Conservation (phyloP, 2,113 vertebrate genomes). For the Mastomys natalensis region DNA sequence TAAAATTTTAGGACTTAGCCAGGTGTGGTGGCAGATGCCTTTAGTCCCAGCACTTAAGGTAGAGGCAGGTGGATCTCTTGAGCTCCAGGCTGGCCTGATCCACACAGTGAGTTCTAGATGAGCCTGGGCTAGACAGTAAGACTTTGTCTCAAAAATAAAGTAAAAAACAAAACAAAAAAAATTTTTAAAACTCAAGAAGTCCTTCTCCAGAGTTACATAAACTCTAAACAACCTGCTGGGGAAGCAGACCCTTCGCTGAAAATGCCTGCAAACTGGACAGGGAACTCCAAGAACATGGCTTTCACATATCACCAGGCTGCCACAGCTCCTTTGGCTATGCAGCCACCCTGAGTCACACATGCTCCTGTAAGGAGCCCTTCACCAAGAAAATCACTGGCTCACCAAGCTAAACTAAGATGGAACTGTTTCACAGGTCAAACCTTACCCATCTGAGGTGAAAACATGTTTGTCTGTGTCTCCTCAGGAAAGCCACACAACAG, state of each 20-base stretch:
- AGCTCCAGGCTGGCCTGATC: neutral
- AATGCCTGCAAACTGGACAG: too few relatives aligned
- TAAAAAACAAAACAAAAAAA: neutral
- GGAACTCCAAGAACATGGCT: too few relatives aligned
- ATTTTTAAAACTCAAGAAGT: neutral
- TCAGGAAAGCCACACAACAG: neutral
- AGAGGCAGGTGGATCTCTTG: neutral
- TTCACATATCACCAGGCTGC: neutral
- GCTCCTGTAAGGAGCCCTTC: neutral
- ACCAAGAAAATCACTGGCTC: neutral
- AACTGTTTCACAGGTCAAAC: too few relatives aligned
- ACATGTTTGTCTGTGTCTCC: neutral
- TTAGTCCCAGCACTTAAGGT: neutral
- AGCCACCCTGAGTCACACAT: neutral
- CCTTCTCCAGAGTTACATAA: neutral
- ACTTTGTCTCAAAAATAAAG: neutral
- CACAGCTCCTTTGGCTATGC: neutral
- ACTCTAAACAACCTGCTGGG: too few relatives aligned
- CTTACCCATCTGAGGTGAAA: neutral
- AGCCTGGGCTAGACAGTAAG: neutral
- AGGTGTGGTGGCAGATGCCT: neutral
- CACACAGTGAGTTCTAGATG: neutral
- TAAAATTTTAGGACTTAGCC: neutral
- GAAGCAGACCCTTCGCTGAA: neutral
- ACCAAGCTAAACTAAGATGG: too few relatives aligned